Base-by-base conservation (phyloP, 2,113 vertebrate species). In the Apodemus sylvaticus region DNA sequence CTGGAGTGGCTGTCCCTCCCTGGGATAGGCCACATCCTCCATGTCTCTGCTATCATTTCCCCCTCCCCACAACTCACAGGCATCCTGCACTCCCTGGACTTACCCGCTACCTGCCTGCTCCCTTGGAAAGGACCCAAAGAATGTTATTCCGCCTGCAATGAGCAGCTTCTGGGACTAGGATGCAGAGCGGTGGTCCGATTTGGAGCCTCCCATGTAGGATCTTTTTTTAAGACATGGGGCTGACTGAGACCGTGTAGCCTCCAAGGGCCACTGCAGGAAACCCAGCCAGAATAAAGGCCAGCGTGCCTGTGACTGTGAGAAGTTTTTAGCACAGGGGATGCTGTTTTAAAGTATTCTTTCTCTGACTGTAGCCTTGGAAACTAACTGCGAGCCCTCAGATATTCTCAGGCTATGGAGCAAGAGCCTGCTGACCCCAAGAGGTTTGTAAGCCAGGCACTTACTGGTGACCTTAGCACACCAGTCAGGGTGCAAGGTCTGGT, bases 91-190 rank as follows among this genome's bases (percentile, higher is more conserved):
- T 39, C 12, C 0, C 20, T 48, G 5, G 42, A 19, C n/a, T 78
- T 39, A 12, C 19, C 24, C 1, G 13, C n/a, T 0, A 13, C 58
- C 36, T 76, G 45, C 62, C 36, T 0, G 20, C 20, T 48, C 39
- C 77, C 45, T 8, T n/a, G 5, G 39, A 24, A 13, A 31, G 24
- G 48, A 13, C 53, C 91, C 31, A 55, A 55, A 62, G 48, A 45
- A 34, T 36, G 29, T 7, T 3, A 0, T 5, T 71, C 82, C 53
- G 14, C 2, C 17, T 22, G 0, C 3, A 7, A 14, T 64, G 62
- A 3, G 4, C 34, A n/a, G 70, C 31, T 36, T 48, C 42, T 36
- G 36, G 16, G 36, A 11, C 31, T 4, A 39, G 66, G n/a, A 3
- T 42, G 22, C 19, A 2, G 4, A 9, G 39, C 87, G 2, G 26